A percentile compares a stretch with the other conserved stretches of the same genome.
Evolutionary conservation across 2,888 invertebrate species (phyloP).

Genomic region (Malacosoma neustria): DNA sequence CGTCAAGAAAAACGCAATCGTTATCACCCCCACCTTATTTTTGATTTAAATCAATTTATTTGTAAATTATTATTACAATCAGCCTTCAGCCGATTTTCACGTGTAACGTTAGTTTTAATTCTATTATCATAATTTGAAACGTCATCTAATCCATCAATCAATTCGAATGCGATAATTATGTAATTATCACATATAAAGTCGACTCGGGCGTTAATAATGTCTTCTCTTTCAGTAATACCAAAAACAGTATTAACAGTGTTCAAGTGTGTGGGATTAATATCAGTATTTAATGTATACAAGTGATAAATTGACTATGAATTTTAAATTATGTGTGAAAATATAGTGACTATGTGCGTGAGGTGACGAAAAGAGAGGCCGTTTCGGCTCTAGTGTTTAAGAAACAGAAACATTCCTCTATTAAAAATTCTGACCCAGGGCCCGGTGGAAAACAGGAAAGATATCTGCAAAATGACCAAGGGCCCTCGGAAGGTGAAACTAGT

Average conservation of each 20-base stretch:
- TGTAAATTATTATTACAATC: not conserved
- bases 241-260: slow-evolving; percentile 7
- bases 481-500: slow-evolving; percentile 74
- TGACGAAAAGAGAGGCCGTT: slow-evolving; percentile 43
- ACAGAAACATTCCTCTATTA: slow-evolving; percentile 68
- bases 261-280: slow-evolving; percentile 26
- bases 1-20: not conserved
- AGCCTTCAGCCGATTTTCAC: not conserved
- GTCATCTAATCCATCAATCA: slow-evolving; percentile 32
- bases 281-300: slow-evolving; percentile 41
- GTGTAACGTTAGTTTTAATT: not conserved
- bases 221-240: slow-evolving; percentile 23
- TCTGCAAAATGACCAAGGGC: slow-evolving; percentile 75
- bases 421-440: slow-evolving; percentile 70
- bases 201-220: slow-evolving; percentile 17
- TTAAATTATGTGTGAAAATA: slow-evolving; percentile 30
- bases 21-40: not conserved
- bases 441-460: slow-evolving; percentile 53
- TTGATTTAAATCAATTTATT: not conserved
- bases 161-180: not conserved
- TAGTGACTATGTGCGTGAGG: slow-evolving; percentile 54
- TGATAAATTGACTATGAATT: slow-evolving; percentile 37
- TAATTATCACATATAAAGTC: slow-evolving; percentile 19
- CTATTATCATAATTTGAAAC: slow-evolving; percentile 14
- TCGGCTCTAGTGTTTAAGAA: slow-evolving; percentile 42